A percentile compares a stretch with the other conserved stretches of the same genome.
Conservation (phyloP, 2,113 vertebrate species). For the Acrocephalus arundinaceus region DNA sequence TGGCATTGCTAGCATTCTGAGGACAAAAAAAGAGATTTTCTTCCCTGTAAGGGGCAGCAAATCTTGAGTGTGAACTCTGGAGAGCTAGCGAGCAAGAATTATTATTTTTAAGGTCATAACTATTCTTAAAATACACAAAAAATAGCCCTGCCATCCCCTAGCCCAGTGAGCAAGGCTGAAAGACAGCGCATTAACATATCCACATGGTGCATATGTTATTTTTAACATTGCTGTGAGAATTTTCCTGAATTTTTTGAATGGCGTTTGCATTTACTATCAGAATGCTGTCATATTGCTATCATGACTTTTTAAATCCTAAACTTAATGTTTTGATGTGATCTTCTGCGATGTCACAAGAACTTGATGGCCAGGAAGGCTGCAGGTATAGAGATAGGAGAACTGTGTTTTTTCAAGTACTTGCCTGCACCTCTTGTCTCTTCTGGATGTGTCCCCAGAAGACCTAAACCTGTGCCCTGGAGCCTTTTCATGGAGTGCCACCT, state of each 20-base stretch:
- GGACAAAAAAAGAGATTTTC: neutral
- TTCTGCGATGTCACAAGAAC: neutral
- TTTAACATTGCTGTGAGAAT: neutral
- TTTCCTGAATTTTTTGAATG: neutral
- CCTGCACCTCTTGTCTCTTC: neutral
- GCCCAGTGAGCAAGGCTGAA: neutral
- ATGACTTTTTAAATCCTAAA: neutral
- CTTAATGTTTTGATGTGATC: neutral
- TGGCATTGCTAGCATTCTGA: neutral
- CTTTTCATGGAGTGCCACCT: neutral
- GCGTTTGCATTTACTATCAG: neutral
- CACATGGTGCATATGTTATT: neutral
- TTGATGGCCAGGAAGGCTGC: neutral
- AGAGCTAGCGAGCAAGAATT: neutral
- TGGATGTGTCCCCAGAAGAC: neutral
- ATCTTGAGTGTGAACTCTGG: neutral
- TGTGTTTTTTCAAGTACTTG: neutral
- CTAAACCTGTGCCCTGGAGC: neutral
- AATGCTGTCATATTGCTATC: neutral
- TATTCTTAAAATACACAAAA: neutral
- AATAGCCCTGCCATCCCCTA: neutral
- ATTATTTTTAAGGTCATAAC: neutral
- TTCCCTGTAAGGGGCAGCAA: neutral
- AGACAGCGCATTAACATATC: neutral
- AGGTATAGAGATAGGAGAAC: neutral